Evolutionary conservation across 2,797 vertebrate genomes (phyloP), one percentile per base, ranked within the genome.

Genomic region (Tamandua tetradactyla): DNA sequence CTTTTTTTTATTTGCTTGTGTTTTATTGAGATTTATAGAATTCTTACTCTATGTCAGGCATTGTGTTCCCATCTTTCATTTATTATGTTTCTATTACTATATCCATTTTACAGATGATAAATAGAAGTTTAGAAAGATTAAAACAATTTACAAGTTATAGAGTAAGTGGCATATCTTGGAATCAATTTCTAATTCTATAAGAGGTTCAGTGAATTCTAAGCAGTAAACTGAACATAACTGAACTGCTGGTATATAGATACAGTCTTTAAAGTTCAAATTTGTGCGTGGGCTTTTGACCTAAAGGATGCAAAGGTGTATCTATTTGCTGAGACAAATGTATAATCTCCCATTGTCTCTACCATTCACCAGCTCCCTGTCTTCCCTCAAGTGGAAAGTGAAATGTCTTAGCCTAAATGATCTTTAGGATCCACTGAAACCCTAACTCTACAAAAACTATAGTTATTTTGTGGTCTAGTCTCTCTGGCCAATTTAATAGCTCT

Each of bases 211-310:
- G 59, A 79, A 27, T 52, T 82, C 49, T 66, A 8, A 79, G 74
- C 3, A 15, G 35, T 44, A 32, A 93, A 40, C 12, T 69, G 6
- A 62, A 74, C 10, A 68, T 23, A 37, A 83, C 14, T 5, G 17
- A 42, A 76, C 11, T 78, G 22, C 30, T 42, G 0, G 49, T 52
- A 86, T 3, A 35, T 5, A 62, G 37, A 52, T 57, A 37, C 7
- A 35, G 7, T 81, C 69, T 86, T 61, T 88, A 59, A 93, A 92
- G 87, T 93, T 93, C 32, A 61, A 42, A 81, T 95, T 37, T 68
- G 27, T 35, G 22, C n/a, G 25, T 62, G 14, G 5, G 7, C 59
- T 91, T 55, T 92, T 40, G 9, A 68, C 12, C 5, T 71, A 30
- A 49, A 25, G 23, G 10, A 71, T 22, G 35, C 18, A 74, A 32